Evolutionary conservation across 2,888 invertebrate species (phyloP), one percentile per base, ranked within the genome.

Genomic region (Melieria picta): DNA sequence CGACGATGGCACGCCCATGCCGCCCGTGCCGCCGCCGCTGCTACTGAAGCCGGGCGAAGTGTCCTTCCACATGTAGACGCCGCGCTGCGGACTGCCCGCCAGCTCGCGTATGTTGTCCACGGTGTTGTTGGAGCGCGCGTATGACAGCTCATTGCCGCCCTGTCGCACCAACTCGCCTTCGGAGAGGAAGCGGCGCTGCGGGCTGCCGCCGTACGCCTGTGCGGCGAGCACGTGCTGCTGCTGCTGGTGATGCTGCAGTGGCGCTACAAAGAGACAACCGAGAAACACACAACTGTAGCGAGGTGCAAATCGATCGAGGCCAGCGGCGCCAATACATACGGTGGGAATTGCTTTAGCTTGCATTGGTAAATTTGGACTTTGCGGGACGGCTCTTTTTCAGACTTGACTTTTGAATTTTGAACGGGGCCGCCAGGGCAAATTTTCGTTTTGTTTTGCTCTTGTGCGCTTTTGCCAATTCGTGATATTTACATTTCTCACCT

Each of bases 71-170:
- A 91, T 91, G 85, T 93, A 93, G 67, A 92, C 91, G 75, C 93
- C 92, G 76, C 94, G 90, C 86, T 95, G 95, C 65, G 95, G 95
- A 65, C 94, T 94, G 62, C 95, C 93, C 60, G 95, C 96, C 81
- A 96, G 89, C 86, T 96, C 96, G 76, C 95, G 90, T 82, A 95
- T 94, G 87, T 95, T 95, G 87, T 94, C 94, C 76, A 93, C 94
- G 69, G 93, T 93, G 86, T 92, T 93, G 87, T 91, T 93, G 77
- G 91, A 90, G 74, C 92, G 88, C 1, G 92, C 89, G 82, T 92
- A 92, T 3, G 90, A 88, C 73, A 92, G 89, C 80, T 91, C 92
- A 63, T 78, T 81, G 9, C 77, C 80, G 71, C 89, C 89, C 80
- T 91, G 91, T 78, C 94, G 90, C 79, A 93, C 91, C 82, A 94